Evolutionary conservation across 2,113 vertebrate genomes (phyloP).

Genomic region (Sterrhoptilus dennistouni): DNA sequence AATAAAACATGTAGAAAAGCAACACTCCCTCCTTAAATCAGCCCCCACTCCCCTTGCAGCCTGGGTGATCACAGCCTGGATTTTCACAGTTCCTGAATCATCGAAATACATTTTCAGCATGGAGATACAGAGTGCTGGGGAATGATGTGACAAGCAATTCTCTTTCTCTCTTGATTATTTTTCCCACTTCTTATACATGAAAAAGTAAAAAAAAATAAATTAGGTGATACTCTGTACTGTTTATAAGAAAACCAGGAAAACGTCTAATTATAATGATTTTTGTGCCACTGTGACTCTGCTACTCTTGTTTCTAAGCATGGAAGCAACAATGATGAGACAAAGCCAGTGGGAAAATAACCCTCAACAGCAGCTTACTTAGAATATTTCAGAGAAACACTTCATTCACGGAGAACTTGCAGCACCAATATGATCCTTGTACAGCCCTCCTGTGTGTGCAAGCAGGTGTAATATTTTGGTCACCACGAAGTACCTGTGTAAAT

Average conservation of each 20-base stretch:
- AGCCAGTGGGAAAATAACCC: neutral
- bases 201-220: neutral
- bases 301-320: neutral
- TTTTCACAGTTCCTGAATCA: constrained; percentile 13
- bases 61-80: neutral
- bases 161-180: neutral
- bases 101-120: neutral
- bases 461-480: neutral
- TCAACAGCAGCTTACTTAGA: neutral
- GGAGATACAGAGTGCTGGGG: neutral
- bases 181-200: neutral
- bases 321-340: neutral
- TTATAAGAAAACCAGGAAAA: constrained; percentile 8
- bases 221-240: neutral
- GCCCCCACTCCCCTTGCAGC: neutral
- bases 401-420: neutral
- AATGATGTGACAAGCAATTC: neutral
- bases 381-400: neutral
- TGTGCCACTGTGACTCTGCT: fast-evolving
- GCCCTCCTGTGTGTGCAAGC: neutral
- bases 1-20: constrained; percentile 13
- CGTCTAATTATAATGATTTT: neutral
- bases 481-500: neutral
- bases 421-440: neutral
- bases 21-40: neutral